Evolutionary conservation across 2,888 invertebrate species (phyloP), one percentile per base, ranked within the genome.

Genomic region (Habroteleia sp.): DNA sequence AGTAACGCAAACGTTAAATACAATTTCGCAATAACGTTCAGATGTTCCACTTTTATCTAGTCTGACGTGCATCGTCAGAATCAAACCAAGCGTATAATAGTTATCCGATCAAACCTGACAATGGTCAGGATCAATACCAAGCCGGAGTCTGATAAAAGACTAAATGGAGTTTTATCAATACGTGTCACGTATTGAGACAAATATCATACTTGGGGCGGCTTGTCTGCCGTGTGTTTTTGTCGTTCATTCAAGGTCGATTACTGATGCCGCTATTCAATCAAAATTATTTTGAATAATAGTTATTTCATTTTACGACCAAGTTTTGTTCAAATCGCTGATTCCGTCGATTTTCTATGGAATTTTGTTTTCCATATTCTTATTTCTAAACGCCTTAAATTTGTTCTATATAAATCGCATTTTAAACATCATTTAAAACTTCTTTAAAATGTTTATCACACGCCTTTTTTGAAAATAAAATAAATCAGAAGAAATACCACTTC

Each of bases 41-140:
- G 35, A 25, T 48, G 37, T 27, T 39, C 33, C 16, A 56, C 33
- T 58, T 68, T 41, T 58, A 58, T 68, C 50, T 58, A 33, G 58
- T 58, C 58, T 58, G 68, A 44, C 56, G 29, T 42, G 66, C 46
- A 60, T 60, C 68, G 37, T 69, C 52, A 54, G 31, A 25, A n/a
- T 10, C 17, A 62, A 71, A 71, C 52, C 54, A 54, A 46, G 62
- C 52, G 60, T 69, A 69, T 69, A 69, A 69, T 69, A 69, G 69
- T 60, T 69, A 60, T 69, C 60, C 62, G 69, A 71, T 71, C 44
- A 62, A 71, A 62, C 39, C 29, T 54, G 52, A 71, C 69, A 71
- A 71, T 71, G 46, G 60, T 46, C 54, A 62, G 62, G 69, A 71
- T 71, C 69, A 71, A 71, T 71, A 71, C 44, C n/a, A 23, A 48